Conservation (phyloP, 2,888 invertebrate species). For the Conops quadrifasciatus region DNA sequence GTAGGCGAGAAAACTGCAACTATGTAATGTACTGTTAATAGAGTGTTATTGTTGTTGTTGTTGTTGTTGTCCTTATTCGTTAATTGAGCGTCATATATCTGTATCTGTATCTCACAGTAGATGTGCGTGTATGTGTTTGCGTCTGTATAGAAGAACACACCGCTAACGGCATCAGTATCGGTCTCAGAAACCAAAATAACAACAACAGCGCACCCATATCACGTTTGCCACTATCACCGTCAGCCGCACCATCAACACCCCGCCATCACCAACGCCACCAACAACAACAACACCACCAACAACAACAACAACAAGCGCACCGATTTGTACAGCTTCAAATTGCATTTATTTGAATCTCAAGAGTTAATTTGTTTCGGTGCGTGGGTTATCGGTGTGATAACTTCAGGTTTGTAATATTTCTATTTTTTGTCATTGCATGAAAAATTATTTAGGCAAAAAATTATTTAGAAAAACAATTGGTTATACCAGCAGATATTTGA, state of each 20-base stretch:
- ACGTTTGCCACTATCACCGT: not conserved
- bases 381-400: conserved; percentile 29
- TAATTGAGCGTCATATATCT: not conserved
- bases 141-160: too few relatives aligned
- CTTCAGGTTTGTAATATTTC: not conserved
- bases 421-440: too few relatives aligned
- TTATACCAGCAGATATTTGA: not conserved
- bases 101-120: not conserved
- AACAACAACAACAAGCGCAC: not conserved
- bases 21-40: too few relatives aligned
- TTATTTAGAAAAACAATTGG: not conserved
- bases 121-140: not conserved
- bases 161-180: too few relatives aligned
- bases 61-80: not conserved
- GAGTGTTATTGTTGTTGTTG: too few relatives aligned
- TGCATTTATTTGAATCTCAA: conserved; percentile 5
- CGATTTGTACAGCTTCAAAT: not conserved
- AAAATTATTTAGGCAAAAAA: too few relatives aligned
- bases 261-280: not conserved
- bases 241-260: not conserved
- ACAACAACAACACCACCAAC: not conserved
- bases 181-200: not conserved
- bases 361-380: conserved; percentile 10
- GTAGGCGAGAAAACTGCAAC: not conserved
- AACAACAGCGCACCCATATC: not conserved